Base-by-base conservation (phyloP, 30 jellyfish, hydroid and myxozoan genomes). In the Mastigias papua region DNA sequence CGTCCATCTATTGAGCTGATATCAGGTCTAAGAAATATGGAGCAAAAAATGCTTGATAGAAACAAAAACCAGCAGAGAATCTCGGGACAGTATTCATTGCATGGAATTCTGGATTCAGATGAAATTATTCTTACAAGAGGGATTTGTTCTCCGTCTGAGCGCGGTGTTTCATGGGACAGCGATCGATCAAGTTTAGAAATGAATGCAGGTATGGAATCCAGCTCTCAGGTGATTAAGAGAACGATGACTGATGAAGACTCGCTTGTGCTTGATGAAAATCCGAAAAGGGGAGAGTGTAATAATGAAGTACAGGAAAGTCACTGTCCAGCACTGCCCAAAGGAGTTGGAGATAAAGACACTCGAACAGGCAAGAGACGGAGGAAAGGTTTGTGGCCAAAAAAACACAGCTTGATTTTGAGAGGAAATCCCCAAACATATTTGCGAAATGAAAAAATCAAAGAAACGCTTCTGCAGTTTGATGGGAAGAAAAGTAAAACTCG, bases 401-500 rank as follows among this genome's bases (percentile, higher is more conserved):
- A 26, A 26, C 37, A 63, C 19, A 63, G 22, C 26, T 7, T 6
- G 26, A 63, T 63, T 11, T 23, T 63, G 35, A 63, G 26, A 63
- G 42, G 46, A 23, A 37, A 63, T 26, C 74, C 35, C 19, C 15
- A 17, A 23, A 63, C 74, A 25, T 42, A 63, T 63, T 25, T 63
- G 23, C 23, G 21, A 25, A 49, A 30, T 26, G 74, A 75, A 62
- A 37, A 42, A 2, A 58, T 75, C 13, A 48, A 49, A 21, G 86
- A 73, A 51, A 75, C 32, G 19, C 74, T 75, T 28, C 66, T 75
- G 29, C 73, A 75, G 23, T 75, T 75, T 75, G 86, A 75, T 63
- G 74, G 74, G 19, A 63, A 27, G 74, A 63, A 63, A 25, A 63
- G 9, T 26, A 19, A 8, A 63, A 7, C 46, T 20, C 74, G 42